Evolutionary conservation across 64 coral and sea anemone species (phyloP).

Genomic region (Astreopora myriophthalma): DNA sequence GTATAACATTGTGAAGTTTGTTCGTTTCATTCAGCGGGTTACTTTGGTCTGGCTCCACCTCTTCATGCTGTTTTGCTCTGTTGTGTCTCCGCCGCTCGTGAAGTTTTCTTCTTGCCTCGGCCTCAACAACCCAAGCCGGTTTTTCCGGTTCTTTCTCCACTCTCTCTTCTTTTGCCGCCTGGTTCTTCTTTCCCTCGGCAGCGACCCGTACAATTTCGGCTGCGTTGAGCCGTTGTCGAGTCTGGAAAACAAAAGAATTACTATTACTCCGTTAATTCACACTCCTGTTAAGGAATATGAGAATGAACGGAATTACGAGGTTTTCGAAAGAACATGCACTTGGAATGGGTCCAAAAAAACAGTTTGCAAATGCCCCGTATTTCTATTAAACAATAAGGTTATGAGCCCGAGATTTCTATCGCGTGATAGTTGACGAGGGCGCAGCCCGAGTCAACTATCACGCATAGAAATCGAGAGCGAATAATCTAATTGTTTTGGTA

Average conservation of each 20-base stretch:
- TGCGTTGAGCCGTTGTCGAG: background rate
- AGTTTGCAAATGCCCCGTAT: no score
- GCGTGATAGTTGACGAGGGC: no score
- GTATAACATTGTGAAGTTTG: background rate
- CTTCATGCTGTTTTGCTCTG: conserved; percentile 2
- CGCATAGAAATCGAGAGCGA: no score
- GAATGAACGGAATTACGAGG: no score
- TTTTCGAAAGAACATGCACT: no score
- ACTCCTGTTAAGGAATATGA: no score
- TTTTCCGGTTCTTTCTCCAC: conserved; percentile 60
- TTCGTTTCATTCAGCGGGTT: background rate
- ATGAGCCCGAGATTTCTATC: no score
- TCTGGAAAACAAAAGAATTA: background rate
- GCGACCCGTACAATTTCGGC: conserved; percentile 60
- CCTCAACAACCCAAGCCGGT: conserved; percentile 71
- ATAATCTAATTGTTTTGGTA: no score
- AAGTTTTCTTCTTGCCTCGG: conserved; percentile 57
- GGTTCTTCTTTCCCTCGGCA: conserved; percentile 52
- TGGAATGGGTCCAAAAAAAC: no score
- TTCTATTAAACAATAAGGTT: no score
- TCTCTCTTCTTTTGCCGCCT: conserved; percentile 55
- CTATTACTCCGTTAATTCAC: no score
- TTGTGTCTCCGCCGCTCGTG: conserved; percentile 45
- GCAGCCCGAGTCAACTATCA: no score
- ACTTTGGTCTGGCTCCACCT: background rate